Base-by-base conservation (phyloP, 2,797 vertebrate species). In the Astyanax mexicanus region DNA sequence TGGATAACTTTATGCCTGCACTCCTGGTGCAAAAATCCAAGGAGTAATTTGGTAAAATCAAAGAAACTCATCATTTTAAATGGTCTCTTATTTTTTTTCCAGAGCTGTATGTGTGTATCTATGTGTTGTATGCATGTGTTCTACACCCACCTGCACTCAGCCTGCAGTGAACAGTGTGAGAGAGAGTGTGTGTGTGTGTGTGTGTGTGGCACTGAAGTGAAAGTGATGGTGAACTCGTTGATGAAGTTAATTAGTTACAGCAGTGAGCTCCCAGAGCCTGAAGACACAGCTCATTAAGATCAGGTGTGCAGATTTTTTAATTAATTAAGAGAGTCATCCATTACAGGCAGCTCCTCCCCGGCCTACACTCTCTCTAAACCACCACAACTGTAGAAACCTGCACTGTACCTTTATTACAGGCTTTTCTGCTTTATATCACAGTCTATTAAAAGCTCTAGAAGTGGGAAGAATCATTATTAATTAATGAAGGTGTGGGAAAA, bases 271-370 rank as follows among this genome's bases (percentile, higher is more conserved):
- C 75, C 62, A 52, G 70, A 74, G 79, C 79, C 79, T 62, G 68
- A 52, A 81, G 79, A 77, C 67, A 81, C 64, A 60, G 74, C 78
- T 80, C 75, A 83, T 82, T 84, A 81, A 67, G 71, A 77, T 79
- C 75, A 85, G 78, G 75, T 80, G 75, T 82, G 84, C 52, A 75
- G 47, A 81, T 74, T n/a, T n/a, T n/a, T n/a, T 82, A 55, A 83
- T 77, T 79, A 75, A 85, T 84, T 79, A 82, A 75, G 78, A 76
- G 62, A 69, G 69, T 27, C 76, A 72, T 78, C 65, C 69, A 75
- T 78, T 77, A 77, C 37, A 78, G 54, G 69, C 62, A 47, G 52
- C 65, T 58, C 51, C 75, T 69, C n/a, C 8, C 45, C 42, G 21
- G 23, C 66, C 66, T 21, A n/a, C 27, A 40, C 60, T 27, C 47